These are phyloP conservation scores for Ditula angustiorana DNA, from an alignment of 2,888 invertebrate genomes.

Conservation along the genomic window DNA sequence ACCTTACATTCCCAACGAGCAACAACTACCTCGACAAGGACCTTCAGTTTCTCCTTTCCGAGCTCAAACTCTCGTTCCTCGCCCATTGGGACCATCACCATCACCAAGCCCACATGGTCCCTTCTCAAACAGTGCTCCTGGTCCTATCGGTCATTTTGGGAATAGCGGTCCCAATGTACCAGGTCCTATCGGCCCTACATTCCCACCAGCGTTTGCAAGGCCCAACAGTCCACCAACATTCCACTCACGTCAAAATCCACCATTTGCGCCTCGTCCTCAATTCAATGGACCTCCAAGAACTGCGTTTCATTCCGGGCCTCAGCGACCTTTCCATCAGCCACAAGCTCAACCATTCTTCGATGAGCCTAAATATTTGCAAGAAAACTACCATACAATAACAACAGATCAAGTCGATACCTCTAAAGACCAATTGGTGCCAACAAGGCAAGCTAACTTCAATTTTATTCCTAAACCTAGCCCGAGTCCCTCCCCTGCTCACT, in stretches of 20 bases:
- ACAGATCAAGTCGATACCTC: constrained; percentile 77
- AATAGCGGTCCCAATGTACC: constrained; percentile 63
- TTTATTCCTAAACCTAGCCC: constrained; percentile 64
- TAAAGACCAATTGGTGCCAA: constrained; percentile 73
- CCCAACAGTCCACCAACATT: constrained; percentile 64
- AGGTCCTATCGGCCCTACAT: constrained; percentile 65
- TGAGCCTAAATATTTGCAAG: constrained; percentile 81
- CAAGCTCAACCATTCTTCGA: constrained; percentile 76
- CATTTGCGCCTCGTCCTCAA: constrained; percentile 67
- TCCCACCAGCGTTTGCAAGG: constrained; percentile 67
- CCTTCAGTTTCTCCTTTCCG: constrained; percentile 74
- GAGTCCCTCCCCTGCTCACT: constrained; percentile 65
- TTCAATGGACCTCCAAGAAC: constrained; percentile 75
- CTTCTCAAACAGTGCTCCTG: constrained; percentile 65
- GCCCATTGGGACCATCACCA: constrained; percentile 68
- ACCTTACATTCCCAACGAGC: constrained; percentile 71
- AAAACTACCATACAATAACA: constrained; percentile 83
- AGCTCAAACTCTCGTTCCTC: constrained; percentile 60
- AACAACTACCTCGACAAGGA: constrained; percentile 76
- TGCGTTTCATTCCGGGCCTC: constrained; percentile 80
- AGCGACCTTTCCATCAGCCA: constrained; percentile 81
- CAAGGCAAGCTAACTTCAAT: constrained; percentile 66
- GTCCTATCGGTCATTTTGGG: constrained; percentile 60
- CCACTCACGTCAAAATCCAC: constrained; percentile 65
- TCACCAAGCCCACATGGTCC: constrained; percentile 60